Conservation (phyloP, 2,113 vertebrate genomes). For the Fulmarus glacialis region DNA sequence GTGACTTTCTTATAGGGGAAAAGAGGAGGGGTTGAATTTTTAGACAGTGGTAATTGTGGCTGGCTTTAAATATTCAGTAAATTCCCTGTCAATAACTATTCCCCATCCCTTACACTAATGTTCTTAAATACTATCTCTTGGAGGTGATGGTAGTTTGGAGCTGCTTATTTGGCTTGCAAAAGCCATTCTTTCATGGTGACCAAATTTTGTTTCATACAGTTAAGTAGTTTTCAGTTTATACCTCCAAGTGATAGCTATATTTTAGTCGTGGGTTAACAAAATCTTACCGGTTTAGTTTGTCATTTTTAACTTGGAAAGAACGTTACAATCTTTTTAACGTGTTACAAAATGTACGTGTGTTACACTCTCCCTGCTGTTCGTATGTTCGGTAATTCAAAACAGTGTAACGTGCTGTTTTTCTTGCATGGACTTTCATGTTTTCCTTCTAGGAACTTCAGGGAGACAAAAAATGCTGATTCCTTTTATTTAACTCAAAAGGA, state of each 20-base stretch:
- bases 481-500: neutral
- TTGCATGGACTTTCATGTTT: neutral
- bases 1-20: fast-evolving
- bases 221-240: neutral
- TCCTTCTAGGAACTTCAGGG: neutral
- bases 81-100: neutral
- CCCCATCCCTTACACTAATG: fast-evolving
- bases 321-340: fast-evolving
- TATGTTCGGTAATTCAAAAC: neutral
- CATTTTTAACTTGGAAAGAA: neutral
- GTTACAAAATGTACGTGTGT: neutral
- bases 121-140: neutral
- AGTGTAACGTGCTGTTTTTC: neutral
- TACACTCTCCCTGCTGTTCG: neutral
- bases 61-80: neutral
- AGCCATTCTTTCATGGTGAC: neutral
- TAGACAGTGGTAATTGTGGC: too few relatives aligned
- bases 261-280: neutral
- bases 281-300: neutral
- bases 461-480: neutral
- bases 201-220: neutral
- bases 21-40: neutral
- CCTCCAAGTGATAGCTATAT: neutral
- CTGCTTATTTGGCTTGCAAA: neutral
- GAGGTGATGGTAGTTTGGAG: neutral